phyloP scores from a whole-genome alignment of 1,140 invertebrate species.

The Camponotus vicinus region DNA sequence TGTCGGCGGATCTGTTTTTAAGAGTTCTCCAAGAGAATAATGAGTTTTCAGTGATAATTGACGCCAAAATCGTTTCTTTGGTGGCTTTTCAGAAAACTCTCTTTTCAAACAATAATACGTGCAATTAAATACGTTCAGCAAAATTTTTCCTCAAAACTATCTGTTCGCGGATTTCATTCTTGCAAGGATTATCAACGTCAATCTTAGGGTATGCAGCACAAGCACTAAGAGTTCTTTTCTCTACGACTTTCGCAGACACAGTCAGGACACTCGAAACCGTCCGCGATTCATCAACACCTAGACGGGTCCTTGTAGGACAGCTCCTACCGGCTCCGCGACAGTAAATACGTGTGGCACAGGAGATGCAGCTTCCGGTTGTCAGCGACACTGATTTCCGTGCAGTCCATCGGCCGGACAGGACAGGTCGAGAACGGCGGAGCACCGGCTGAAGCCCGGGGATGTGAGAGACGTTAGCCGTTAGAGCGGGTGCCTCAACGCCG shows the following conservation, averaged over 20 bases:
- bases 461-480: conserved; percentile 79
- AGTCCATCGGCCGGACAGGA: conserved; percentile 70
- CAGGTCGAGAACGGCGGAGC: conserved; percentile 65
- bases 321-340: conserved; percentile 1
- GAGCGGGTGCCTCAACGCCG: conserved; percentile 81
- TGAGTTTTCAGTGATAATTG: not conserved
- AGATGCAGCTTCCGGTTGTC: conserved; percentile 51
- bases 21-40: not conserved
- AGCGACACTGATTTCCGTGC: conserved; percentile 74
- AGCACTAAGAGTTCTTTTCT: conserved; percentile 10
- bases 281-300: conserved; percentile 51
- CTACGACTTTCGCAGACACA: conserved; percentile 16
- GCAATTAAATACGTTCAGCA: not conserved
- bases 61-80: not conserved
- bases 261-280: conserved; percentile 32
- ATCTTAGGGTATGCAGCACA: conserved; percentile 9
- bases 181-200: not conserved
- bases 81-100: not conserved
- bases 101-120: not conserved
- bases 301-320: conserved; percentile 17
- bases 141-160: conserved; percentile 14
- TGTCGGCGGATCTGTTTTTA: not conserved
- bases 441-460: conserved; percentile 72
- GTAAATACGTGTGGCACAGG: conserved; percentile 45
- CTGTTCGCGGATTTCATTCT: conserved; percentile 37